Evolutionary conservation across 1,140 invertebrate genomes (phyloP).

Genomic region (Cotesia glomerata): DNA sequence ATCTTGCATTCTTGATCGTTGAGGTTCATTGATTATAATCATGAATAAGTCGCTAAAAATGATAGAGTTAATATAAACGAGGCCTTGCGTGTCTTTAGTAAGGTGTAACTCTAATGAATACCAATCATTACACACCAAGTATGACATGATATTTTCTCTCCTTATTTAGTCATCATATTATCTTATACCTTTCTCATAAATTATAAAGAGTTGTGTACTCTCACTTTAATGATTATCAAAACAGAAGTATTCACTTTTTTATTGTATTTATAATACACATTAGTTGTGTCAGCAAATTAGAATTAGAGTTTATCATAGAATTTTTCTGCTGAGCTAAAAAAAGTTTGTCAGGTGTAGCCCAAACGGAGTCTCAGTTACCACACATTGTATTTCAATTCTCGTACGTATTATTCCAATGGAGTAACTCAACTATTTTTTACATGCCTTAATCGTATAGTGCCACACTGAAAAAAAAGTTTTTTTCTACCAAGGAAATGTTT

Average conservation of each 20-base stretch:
- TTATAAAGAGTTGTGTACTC: background rate
- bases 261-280: too few species aligned
- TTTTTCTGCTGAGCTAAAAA: too few species aligned
- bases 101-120: constrained; percentile 2
- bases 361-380: too few species aligned
- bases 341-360: too few species aligned
- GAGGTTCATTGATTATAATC: background rate
- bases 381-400: too few species aligned
- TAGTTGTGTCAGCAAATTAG: too few species aligned
- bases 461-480: too few species aligned
- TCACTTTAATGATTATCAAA: background rate
- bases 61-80: background rate
- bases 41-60: background rate
- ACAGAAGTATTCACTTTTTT: background rate
- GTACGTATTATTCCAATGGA: too few species aligned
- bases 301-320: too few species aligned
- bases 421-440: too few species aligned
- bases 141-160: constrained; percentile 8
- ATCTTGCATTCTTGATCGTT: background rate
- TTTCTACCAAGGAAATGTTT: too few species aligned
- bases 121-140: background rate
- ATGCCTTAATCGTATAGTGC: too few species aligned
- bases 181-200: background rate
- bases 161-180: background rate
- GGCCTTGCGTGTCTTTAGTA: background rate